Base-by-base conservation (phyloP, 2,113 vertebrate genomes). In the Hipposideros armiger region DNA sequence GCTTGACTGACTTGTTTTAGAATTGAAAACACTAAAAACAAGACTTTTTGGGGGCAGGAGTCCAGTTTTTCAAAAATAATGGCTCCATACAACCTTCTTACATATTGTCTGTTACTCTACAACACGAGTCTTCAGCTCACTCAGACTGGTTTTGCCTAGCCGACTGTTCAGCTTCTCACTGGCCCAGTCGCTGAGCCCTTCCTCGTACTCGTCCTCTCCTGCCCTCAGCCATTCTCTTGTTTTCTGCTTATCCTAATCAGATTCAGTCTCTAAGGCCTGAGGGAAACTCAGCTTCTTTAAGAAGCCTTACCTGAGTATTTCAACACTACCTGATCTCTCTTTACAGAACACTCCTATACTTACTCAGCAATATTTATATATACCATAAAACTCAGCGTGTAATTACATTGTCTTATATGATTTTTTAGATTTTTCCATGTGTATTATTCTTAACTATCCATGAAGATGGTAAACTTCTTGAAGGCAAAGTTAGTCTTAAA, bases 331-430 rank as follows among this genome's bases (percentile, higher is more conserved):
- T 28, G 42, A 32, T 32, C 60, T 70, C 77, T 85, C 70, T 90
- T 62, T 60, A 84, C 13, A 64, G 30, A 86, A 76, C 3, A 50
- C 8, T 56, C 67, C 81, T 54, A 1, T 14, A 85, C 42, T 70
- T 91, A 86, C n/a, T 97, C 69, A 70, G 52, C 40, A 87, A 26
- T 70, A n/a, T 47, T 32, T 77, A 87, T 24, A 52, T 42, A 88
- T 60, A 32, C 16, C 45, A 58, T 40, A 78, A 54, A 89, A 66
- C 30, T 28, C 36, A 60, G n/a, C 40, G 58, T 4, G 40, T 78
- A 50, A 74, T 52, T 82, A 20, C 40, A 69, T 30, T 72, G 45
- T 42, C 30, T 58, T 10, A 32, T 60, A 72, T 22, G 36, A 62
- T 11, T 90, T 76, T 82, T 60, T 62, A 36, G 66, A 50, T 16